Conservation (phyloP, 64 coral and sea anemone genomes). For the Cladopsammia gracilis region DNA sequence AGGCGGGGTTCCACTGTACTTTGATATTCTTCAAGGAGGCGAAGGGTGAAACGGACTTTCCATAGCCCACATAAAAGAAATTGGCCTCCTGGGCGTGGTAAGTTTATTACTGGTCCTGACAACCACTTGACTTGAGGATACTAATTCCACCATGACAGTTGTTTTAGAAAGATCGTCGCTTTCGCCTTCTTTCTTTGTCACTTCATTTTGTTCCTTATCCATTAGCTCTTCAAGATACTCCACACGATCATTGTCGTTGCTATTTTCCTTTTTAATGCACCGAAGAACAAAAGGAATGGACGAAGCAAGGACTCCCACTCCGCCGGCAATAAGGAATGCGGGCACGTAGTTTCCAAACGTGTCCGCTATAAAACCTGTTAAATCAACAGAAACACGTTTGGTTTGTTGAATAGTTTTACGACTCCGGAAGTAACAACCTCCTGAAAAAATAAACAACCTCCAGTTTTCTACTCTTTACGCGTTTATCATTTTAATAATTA, state of each 20-base stretch:
- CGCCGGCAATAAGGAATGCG: not conserved
- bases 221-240: constrained; percentile 24
- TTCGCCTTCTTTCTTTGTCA: too few species aligned
- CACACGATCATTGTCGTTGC: not conserved
- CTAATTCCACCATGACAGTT: not conserved
- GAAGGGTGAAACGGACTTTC: constrained; percentile 5
- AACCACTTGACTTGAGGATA: not conserved
- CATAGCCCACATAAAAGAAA: constrained; percentile 39
- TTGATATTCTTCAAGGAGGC: not conserved
- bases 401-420: too few species aligned
- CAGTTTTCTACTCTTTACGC: too few species aligned
- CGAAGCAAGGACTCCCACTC: not conserved
- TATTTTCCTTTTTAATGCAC: not conserved
- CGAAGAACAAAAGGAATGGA: not conserved
- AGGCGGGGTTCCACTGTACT: not conserved
- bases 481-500: too few species aligned
- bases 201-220: not conserved
- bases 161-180: not conserved
- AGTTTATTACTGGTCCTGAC: not conserved
- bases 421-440: too few species aligned
- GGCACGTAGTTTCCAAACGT: not conserved
- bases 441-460: too few species aligned
- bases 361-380: not conserved
- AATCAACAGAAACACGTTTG: not conserved
- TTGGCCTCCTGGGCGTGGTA: not conserved